phyloP scores from a whole-genome alignment of 2,113 vertebrate genomes.

The Corythornis madagascariensis region DNA sequence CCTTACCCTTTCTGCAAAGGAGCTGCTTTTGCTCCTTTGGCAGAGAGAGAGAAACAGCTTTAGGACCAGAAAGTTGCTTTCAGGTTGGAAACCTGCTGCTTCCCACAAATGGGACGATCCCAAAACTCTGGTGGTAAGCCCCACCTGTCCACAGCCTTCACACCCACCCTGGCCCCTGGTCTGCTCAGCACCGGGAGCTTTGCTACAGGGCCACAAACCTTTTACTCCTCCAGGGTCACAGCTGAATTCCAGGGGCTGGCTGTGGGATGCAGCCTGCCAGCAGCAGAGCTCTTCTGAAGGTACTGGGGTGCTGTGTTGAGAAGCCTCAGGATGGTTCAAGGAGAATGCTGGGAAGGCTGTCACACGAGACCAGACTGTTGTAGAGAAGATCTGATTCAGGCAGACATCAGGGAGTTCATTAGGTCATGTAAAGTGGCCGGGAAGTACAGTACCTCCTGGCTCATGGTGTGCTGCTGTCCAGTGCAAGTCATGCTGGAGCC shows the following conservation, averaged over 20 bases:
- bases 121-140: background rate
- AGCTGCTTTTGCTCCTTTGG: background rate
- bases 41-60: background rate
- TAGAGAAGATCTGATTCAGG: background rate
- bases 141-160: background rate
- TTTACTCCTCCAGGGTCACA: background rate
- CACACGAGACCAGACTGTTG: background rate
- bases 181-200: background rate
- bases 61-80: background rate
- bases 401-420: background rate
- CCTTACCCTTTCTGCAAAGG: background rate
- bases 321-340: too few species aligned
- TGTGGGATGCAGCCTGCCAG: background rate
- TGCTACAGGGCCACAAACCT: background rate
- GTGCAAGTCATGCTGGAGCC: background rate
- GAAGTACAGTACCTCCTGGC: background rate
- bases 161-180: background rate
- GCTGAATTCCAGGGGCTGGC: background rate
- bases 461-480: background rate
- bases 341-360: background rate
- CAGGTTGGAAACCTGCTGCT: background rate
- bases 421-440: accelerated
- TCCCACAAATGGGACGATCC: background rate
- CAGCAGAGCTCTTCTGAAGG: background rate
- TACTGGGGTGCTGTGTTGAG: background rate